Evolutionary conservation across 1,140 invertebrate species (phyloP), one percentile per base, ranked within the genome.

Genomic region (Bathynomus jamesi): DNA sequence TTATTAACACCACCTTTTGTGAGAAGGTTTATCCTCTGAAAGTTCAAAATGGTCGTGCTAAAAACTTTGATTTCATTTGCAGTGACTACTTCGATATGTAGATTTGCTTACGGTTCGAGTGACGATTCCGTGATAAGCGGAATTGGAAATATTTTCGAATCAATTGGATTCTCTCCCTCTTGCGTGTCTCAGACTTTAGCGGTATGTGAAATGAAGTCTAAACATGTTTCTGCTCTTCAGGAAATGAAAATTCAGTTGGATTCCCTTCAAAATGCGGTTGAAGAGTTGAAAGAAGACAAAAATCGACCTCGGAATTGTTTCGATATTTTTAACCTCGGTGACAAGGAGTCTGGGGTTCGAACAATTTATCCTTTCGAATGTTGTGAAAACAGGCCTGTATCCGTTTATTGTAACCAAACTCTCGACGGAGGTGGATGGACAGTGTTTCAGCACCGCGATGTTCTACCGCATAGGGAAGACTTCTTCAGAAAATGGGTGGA

Each of bases 401-500:
- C 29, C 4, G 71, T 86, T 73, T 80, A 81, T 73, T 73, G 71
- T 46, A 66, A 73, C 65, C 65, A 66, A 65, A 40, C 29, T 17
- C 62, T 61, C 4, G 75, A 78, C 30, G 80, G 79, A 27, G 80
- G 80, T 17, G 80, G 80, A n/a, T 81, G 80, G 80, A 81, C 80
- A n/a, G 71, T 82, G 5, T 61, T 81, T 24, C 79, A 80, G 63
- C 67, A 76, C 21, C 40, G 77, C 17, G 77, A 67, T 21, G 77
- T 80, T 21, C 25, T 62, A 13, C 64, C 27, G 0, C 25, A 27
- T 21, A 62, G 29, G 24, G 63, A 74, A 62, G 66, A 78, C 40
- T 78, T 79, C 64, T 76, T 69, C 65, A 79, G 82, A 28, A 80
- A 80, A n/a, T 86, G 85, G 85, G 69, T 80, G 21, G 83, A 84